Evolutionary conservation across 2,113 vertebrate species (phyloP).

Genomic region (Perca fluviatilis): DNA sequence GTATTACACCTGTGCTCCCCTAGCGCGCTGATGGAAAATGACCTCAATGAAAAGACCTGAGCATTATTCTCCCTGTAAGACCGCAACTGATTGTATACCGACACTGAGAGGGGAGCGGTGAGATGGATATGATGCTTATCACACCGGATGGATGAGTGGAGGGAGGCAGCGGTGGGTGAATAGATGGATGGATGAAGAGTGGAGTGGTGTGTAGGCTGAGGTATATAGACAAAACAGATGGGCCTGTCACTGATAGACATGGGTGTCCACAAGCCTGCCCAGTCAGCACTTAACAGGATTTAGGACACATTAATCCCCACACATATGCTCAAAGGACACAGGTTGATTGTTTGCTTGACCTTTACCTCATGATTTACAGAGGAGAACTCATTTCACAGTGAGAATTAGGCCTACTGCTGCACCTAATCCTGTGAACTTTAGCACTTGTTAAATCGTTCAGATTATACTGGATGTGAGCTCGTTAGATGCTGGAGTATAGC

Average conservation of each 20-base stretch:
- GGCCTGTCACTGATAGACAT: slow-evolving; percentile 29
- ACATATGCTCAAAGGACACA: slow-evolving; percentile 34
- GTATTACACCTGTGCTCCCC: slow-evolving; percentile 27
- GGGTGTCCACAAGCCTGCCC: slow-evolving; percentile 25
- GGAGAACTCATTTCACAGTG: slow-evolving; percentile 25
- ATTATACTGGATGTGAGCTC: slow-evolving; percentile 32
- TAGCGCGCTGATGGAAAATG: slow-evolving; percentile 21
- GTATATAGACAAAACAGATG: slow-evolving; percentile 60
- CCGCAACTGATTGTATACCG: not conserved
- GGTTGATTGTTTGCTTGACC: slow-evolving; percentile 53
- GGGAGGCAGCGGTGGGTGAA: not conserved
- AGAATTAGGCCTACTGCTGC: slow-evolving; percentile 13
- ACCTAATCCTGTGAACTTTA: slow-evolving; percentile 68
- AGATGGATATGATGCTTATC: slow-evolving; percentile 16
- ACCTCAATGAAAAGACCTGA: slow-evolving; percentile 30
- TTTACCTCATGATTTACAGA: slow-evolving; percentile 36
- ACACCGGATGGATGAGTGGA: slow-evolving; percentile 14
- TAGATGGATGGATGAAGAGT: slow-evolving; percentile 16
- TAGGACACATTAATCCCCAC: slow-evolving; percentile 3
- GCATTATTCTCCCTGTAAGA: slow-evolving; percentile 25
- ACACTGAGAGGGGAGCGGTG: not conserved
- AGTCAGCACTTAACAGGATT: slow-evolving; percentile 40
- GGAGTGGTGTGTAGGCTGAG: not conserved
- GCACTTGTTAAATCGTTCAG: slow-evolving; percentile 46
- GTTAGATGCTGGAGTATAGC: slow-evolving; percentile 18